A percentile compares a stretch with the other conserved stretches of the same genome.
phyloP scores from a whole-genome alignment of 2,113 vertebrate species.

The Chlamydotis undulata region DNA sequence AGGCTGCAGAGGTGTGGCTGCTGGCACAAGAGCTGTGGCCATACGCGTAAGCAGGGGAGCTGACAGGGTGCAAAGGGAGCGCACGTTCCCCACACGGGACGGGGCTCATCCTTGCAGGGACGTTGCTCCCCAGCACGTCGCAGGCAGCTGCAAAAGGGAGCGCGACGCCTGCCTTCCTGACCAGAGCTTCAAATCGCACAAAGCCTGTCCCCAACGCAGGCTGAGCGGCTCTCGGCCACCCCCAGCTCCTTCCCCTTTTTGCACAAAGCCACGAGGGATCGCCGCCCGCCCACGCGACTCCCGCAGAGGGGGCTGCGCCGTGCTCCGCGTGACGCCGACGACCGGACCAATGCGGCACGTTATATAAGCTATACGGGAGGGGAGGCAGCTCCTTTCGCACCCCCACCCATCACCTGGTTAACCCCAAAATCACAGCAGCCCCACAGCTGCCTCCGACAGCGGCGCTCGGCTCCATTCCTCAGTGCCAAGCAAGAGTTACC shows the following conservation, averaged over 20 bases:
- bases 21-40: neutral
- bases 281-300: neutral
- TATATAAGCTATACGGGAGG: neutral
- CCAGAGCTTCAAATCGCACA: rapidly evolving
- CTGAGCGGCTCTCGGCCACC: neutral
- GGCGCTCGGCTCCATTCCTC: neutral
- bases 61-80: neutral
- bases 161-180: rapidly evolving
- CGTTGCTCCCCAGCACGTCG: rapidly evolving
- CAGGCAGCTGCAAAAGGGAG: neutral
- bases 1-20: neutral
- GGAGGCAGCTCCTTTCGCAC: neutral
- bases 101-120: neutral
- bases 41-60: rapidly evolving
- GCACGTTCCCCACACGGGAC: rapidly evolving
- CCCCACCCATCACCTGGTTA: neutral
- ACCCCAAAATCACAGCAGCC: neutral
- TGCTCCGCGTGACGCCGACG: rapidly evolving
- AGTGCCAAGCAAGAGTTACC: neutral
- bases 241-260: neutral
- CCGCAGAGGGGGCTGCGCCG: neutral
- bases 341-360: neutral
- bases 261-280: neutral
- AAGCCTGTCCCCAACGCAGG: neutral
- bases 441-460: neutral